Conservation (phyloP, 2,113 vertebrate species). For the Pogona vitticeps region DNA sequence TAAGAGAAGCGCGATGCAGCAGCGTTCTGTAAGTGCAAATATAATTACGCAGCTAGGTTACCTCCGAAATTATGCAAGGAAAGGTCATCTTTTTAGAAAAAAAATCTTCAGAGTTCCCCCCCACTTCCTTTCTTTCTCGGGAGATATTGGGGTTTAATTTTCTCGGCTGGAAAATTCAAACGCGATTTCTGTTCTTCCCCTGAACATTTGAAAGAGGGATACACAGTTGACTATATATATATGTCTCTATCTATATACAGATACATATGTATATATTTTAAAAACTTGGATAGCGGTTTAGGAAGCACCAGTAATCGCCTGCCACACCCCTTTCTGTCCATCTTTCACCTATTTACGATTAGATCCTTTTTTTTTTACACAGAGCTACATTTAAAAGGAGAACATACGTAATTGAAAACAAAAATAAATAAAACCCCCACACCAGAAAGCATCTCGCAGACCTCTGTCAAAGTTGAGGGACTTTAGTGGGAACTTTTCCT, state of each 20-base stretch:
- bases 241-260: no score
- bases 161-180: slow-evolving; percentile 21
- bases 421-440: no score
- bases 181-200: slow-evolving; percentile 15
- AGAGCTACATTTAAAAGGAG: background rate
- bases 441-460: background rate
- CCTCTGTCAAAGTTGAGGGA: background rate
- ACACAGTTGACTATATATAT: background rate
- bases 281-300: no score
- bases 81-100: slow-evolving; percentile 71
- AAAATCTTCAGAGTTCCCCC: slow-evolving; percentile 47
- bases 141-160: slow-evolving; percentile 44
- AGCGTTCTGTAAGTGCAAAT: slow-evolving; percentile 87
- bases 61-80: slow-evolving; percentile 79
- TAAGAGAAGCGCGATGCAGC: slow-evolving; percentile 84
- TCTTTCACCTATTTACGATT: background rate
- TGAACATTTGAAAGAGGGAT: slow-evolving; percentile 16
- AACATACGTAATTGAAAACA: background rate
- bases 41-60: slow-evolving; percentile 86
- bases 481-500: background rate
- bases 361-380: background rate
- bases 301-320: background rate
- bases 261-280: no score
- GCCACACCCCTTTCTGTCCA: background rate
- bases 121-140: background rate